Base-by-base conservation (phyloP, 92 coral and sea anemone genomes). In the Parazoanthus swiftii region DNA sequence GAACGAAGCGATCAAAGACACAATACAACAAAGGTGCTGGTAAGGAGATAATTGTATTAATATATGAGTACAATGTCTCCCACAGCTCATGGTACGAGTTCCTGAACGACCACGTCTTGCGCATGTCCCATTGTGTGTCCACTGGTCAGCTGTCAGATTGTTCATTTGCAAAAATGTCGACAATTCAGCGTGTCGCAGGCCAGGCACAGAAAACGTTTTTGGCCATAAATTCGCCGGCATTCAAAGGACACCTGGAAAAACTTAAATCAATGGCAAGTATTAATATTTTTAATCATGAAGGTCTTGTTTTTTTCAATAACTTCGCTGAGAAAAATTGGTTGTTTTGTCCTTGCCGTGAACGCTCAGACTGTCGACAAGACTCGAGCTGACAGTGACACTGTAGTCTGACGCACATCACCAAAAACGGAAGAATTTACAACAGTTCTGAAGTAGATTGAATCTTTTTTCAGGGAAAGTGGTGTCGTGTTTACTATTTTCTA, bases 181-280 rank as follows among this genome's bases (percentile, higher is more conserved):
- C 89, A 20, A 92, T 97, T 65, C 99, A 97, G 88, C 90, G 92
- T 66, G 74, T 97, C 21, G 96, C 98, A 36, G 86, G 91, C 75
- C 99, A 97, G 90, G 99, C 99, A 1, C 91, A 92, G 76, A 91
- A 89, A 63, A 97, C 99, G 56, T 97, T 97, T 79, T 86, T 77
- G 89, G 72, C 91, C 13, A 88, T 79, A 73, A 94, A 92, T 90
- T 82, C 92, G 26, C 92, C 99, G 14, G 86, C 89, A 48, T 93
- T 95, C 73, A 51, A 92, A 51, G 89, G 93, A 48, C 91, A 97
- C 85, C 88, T 97, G 70, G 99, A 97, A 37, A 90, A 88, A 8
- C 87, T 97, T n/a, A 92, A 91, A 88, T 38, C 86, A 33, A 85
- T 97, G 95, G 98, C 94, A 91, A 86, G 95, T 82, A 48, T 50